Evolutionary conservation across 2,113 vertebrate genomes (phyloP), one percentile per base, ranked within the genome.

Genomic region (Phalacrocorax pelagicus): DNA sequence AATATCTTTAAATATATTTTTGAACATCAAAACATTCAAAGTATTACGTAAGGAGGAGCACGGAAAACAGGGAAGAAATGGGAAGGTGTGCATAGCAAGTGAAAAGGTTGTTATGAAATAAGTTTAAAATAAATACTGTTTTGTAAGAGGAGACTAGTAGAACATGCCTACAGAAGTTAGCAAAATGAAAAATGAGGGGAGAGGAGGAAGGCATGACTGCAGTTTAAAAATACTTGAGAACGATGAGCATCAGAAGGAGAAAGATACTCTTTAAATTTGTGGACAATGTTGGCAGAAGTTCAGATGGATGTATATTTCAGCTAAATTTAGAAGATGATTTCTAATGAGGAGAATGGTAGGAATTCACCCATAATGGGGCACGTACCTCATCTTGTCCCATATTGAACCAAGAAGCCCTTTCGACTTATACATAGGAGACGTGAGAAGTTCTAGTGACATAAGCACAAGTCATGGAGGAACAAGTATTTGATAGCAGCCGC

Each of bases 371-470:
- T 62, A 44, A n/a, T 5, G 44, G 38, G 11, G 9, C 32, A 16
- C 4, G 14, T 30, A 46, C 24, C 15, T 88, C 29, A 59, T 36
- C 30, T 72, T 72, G 21, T 38, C 38, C 5, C 3, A 23, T 38
- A 15, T 2, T 51, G 51, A 81, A 42, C 55, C 46, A 19, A 72
- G 58, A n/a, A 67, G 9, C 42, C 24, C 16, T 75, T 83, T 44
- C 1, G 17, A 23, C 4, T 80, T 20, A 18, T 40, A 34, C 38
- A 14, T 4, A n/a, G 75, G 32, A 81, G 27, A 62, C 0, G 0
- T 20, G 67, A 32, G 11, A 91, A 23, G 29, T 70, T 83, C 32
- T 29, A 71, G 36, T 54, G 38, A 29, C 13, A 13, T 24, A 54
- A 73, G n/a, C 8, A 17, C 18, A 54, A 70, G 46, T 42, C 29